Base-by-base conservation (phyloP, 2,797 vertebrate species). In the Malacoraja senta region DNA sequence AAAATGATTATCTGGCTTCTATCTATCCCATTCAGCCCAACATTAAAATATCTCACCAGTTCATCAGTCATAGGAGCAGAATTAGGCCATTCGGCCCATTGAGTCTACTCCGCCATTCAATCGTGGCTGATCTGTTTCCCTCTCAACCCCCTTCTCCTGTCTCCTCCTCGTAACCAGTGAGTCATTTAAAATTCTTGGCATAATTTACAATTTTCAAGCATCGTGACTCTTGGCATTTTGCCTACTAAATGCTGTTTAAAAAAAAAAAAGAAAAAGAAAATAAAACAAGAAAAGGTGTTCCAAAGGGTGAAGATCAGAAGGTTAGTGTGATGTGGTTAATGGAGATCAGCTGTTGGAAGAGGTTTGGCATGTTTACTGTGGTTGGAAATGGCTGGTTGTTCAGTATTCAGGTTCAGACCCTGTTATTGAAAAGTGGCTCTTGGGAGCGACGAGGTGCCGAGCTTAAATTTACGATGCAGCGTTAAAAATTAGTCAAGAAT, bases 261-360 rank as follows among this genome's bases (percentile, higher is more conserved):
- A n/a, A n/a, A n/a, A 58, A 32, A 61, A n/a, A 88, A 91, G 38
- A 91, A 3, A 6, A 53, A 53, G 44, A 12, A 68, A 68, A 68
- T 68, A 17, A 68, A 68, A 68, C 65, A 12, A 74, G 71, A 32
- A 21, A 88, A 92, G 71, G 71, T 53, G 71, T 24, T 44, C 38
- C 90, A 68, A 88, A 88, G 63, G 63, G 84, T 88, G 32, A 68
- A 88, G 84, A 88, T 88, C 90, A 92, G 90, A 92, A 53, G 65
- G 90, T 74, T 76, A 92, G 44, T 58, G 68, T 92, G 90, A 92
- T 38, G 71, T 92, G n/a, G 74, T 92, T 92, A 92, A 92, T 92
- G 58, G 71, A 44, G 90, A 44, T 92, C 90, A 92, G 90, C 90
- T 92, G 90, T 53, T 92, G 29, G n/a, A 38, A 29, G 76, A 92